Evolutionary conservation across 2,113 vertebrate species (phyloP).

Genomic region (Perognathus longimembris): DNA sequence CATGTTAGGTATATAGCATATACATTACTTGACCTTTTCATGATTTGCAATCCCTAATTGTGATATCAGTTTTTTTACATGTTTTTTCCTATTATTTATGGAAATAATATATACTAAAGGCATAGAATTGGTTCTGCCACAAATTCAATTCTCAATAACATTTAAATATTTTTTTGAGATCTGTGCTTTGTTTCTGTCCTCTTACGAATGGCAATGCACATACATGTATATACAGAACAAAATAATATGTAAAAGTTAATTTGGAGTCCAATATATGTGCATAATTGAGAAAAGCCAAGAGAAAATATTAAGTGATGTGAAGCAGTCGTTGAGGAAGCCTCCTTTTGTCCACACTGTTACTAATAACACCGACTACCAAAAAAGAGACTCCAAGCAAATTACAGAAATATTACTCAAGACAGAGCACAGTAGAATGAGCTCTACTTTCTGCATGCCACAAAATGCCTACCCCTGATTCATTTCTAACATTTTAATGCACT

Average conservation of each 20-base stretch:
- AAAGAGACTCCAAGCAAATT: background rate
- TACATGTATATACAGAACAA: background rate
- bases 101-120: background rate
- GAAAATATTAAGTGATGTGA: background rate
- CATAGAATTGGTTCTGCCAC: background rate
- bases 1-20: background rate
- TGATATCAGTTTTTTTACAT: background rate
- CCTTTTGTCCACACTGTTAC: background rate
- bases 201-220: background rate
- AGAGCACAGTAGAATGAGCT: background rate
- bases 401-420: too few relatives aligned
- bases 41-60: background rate
- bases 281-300: background rate
- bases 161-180: too few relatives aligned
- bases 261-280: background rate
- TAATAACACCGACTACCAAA: background rate
- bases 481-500: background rate
- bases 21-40: background rate
- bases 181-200: background rate
- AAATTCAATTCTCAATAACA: too few relatives aligned
- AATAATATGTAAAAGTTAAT: slow-evolving; percentile 26
- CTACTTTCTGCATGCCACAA: background rate
- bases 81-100: background rate
- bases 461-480: background rate
- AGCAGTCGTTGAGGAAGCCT: background rate